Evolutionary conservation across 2,888 invertebrate species (phyloP).

Genomic region (Diplazon laetatorius): DNA sequence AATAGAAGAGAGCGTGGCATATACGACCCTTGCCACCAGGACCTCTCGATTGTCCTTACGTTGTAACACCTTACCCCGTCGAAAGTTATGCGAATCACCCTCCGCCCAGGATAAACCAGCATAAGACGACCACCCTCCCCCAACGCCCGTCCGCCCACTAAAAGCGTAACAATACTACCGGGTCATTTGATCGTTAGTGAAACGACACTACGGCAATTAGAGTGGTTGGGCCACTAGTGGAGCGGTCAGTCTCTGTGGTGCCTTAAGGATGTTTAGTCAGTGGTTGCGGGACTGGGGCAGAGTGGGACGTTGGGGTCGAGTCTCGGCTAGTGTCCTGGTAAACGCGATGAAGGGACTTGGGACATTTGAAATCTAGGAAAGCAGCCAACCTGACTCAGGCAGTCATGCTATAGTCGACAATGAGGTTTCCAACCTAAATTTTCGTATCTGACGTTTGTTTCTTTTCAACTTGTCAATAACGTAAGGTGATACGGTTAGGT

Average conservation of each 20-base stretch:
- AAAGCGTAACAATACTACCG: constrained; percentile 29
- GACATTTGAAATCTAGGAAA: neutral
- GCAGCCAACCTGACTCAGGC: no score
- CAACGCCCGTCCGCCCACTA: neutral
- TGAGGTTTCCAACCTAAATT: no score
- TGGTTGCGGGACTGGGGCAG: no score
- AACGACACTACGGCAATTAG: constrained; percentile 73
- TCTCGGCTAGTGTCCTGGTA: no score
- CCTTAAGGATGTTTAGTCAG: constrained; percentile 20
- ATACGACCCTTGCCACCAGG: constrained; percentile 27
- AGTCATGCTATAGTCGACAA: no score
- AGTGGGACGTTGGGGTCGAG: no score
- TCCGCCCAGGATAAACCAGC: constrained; percentile 45
- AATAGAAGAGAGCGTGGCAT: constrained; percentile 45
- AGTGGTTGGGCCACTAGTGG: constrained; percentile 55
- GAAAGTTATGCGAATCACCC: constrained; percentile 52
- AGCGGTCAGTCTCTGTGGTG: constrained; percentile 62
- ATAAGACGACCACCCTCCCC: constrained; percentile 41
- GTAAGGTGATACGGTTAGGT: no score
- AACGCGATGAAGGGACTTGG: no score
- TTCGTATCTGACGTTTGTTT: no score
- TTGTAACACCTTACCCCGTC: constrained; percentile 44
- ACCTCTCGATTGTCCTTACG: constrained; percentile 59
- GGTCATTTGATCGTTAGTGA: constrained; percentile 66
- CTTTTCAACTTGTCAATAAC: no score